Evolutionary conservation across 2,113 vertebrate genomes (phyloP).

Genomic region (Forbesichthys papilliferus): DNA sequence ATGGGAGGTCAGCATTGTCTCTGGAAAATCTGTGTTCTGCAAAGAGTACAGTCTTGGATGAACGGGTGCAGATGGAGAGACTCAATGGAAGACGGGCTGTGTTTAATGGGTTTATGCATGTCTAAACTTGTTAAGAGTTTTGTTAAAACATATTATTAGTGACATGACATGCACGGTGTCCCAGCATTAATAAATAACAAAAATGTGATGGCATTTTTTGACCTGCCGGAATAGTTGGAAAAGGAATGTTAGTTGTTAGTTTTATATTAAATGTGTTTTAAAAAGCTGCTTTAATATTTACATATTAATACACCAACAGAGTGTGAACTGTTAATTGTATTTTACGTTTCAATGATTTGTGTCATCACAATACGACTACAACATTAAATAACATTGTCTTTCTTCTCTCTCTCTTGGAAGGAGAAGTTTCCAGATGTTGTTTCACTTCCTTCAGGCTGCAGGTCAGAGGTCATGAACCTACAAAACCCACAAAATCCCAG

Average conservation of each 20-base stretch:
- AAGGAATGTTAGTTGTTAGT: too few species aligned
- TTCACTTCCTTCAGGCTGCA: slow-evolving; percentile 51
- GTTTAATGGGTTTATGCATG: neutral
- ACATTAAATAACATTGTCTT: slow-evolving; percentile 1
- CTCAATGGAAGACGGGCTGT: neutral
- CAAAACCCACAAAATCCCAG: slow-evolving; percentile 55
- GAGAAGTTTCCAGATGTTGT: slow-evolving; percentile 50
- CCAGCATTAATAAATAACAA: too few species aligned
- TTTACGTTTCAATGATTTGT: neutral
- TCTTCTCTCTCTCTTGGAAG: slow-evolving; percentile 14
- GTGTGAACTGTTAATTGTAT: too few species aligned
- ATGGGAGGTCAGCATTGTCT: slow-evolving; percentile 16
- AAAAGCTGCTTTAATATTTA: too few species aligned
- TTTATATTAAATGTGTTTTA: too few species aligned
- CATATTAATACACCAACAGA: too few species aligned
- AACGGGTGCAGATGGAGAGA: slow-evolving; percentile 84
- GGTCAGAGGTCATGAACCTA: slow-evolving; percentile 61
- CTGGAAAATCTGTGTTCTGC: neutral
- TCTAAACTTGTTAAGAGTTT: neutral
- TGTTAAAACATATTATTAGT: neutral
- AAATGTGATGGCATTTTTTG: too few species aligned
- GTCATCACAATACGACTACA: too few species aligned
- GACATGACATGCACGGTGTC: too few species aligned
- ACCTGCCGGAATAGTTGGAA: too few species aligned
- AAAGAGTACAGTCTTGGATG: slow-evolving; percentile 77